These are phyloP conservation scores for Tragelaphus imberbis DNA, from an alignment of 2,113 vertebrate genomes.

Conservation along the genomic window DNA sequence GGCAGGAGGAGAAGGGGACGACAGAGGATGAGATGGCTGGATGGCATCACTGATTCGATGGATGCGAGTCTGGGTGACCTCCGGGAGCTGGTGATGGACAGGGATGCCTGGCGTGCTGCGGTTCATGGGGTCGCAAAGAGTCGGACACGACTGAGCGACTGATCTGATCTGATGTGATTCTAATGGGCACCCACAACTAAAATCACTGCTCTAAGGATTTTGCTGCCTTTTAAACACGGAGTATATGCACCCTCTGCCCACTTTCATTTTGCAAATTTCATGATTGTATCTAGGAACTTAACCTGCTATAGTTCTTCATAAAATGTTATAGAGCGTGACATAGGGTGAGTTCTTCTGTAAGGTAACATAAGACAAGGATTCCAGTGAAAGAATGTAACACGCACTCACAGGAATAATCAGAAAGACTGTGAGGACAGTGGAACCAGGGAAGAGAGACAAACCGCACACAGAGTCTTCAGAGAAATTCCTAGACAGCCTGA, in stretches of 20 bases:
- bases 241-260: neutral
- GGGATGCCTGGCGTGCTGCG: too few relatives aligned
- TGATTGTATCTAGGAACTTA: neutral
- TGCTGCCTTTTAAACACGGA: neutral
- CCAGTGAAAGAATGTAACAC: neutral
- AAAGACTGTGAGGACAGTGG: neutral
- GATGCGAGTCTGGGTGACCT: too few relatives aligned
- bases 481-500: neutral
- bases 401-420: neutral
- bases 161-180: too few relatives aligned
- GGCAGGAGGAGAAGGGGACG: too few relatives aligned
- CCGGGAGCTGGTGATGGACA: too few relatives aligned
- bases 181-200: neutral
- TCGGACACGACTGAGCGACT: too few relatives aligned
- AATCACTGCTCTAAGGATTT: neutral
- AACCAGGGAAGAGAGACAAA: neutral
- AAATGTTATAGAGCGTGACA: neutral
- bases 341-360: neutral
- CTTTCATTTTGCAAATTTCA: neutral
- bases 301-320: neutral
- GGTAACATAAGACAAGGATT: neutral
- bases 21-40: too few relatives aligned
- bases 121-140: too few relatives aligned
- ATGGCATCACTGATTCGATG: too few relatives aligned
- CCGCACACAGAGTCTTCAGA: neutral